Base-by-base conservation (phyloP, 1,140 invertebrate genomes). In the Papilio aristodemus region DNA sequence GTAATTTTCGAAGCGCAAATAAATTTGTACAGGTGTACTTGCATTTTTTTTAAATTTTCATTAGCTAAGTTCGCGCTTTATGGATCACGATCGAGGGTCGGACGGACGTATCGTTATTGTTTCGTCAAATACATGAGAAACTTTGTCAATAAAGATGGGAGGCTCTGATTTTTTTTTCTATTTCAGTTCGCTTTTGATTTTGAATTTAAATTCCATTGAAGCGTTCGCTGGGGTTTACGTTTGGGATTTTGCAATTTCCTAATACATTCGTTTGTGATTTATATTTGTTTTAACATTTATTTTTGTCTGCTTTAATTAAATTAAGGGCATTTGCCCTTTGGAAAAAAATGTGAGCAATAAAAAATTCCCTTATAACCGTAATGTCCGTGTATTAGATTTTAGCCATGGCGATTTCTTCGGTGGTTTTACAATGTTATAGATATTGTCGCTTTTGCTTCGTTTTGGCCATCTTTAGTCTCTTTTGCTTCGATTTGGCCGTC, bases 31-130 rank as follows among this genome's bases (percentile, higher is more conserved):
- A 81, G 74, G 78, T 83, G 82, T 85, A 85, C 79, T 87, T 86
- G 77, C 79, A 78, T 83, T 89, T 91, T 91, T 87, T 91, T 86
- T 76, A 76, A n/a, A 72, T 62, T 90, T 90, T 91, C 89, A 91
- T 91, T 91, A 91, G 89, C 84, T 84, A 84, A 86, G 89, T 90
- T 90, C 86, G 86, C 85, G 85, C 87, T 91, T 85, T 89, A 85
- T 83, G 86, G 84, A 89, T 88, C 86, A 86, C 84, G 86, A 86
- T 83, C 79, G 78, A 83, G 85, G 86, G 84, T 79, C 78, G 72
- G 74, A 74, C 74, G 77, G 80, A 89, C 81, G 84, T 85, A 85
- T 80, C 75, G 19, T 77, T 87, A 85, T 91, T 91, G 89, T 88
- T 88, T 91, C 81, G 85, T 88, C 84, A 86, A 86, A 87, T 86